These are phyloP conservation scores for Spodoptera picta DNA, from an alignment of 2,888 invertebrate species.

Conservation along the genomic window DNA sequence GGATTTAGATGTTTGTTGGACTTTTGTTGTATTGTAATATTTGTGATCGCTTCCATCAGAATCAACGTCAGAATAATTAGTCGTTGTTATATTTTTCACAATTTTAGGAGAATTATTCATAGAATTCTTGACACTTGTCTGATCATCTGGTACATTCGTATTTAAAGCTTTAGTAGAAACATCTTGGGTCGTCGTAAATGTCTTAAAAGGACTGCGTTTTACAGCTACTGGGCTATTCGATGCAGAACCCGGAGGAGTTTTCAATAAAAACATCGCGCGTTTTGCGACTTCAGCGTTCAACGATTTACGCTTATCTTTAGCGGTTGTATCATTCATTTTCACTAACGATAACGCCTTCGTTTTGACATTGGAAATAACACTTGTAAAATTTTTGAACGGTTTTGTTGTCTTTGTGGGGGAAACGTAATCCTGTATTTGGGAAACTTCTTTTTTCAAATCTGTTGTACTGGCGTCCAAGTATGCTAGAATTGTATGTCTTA, in stretches of 20 bases:
- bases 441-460: slow-evolving; percentile 59
- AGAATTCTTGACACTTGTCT: slow-evolving; percentile 15
- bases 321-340: slow-evolving; percentile 73
- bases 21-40: slow-evolving; percentile 58
- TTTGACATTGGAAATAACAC: slow-evolving; percentile 86
- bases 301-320: slow-evolving; percentile 64
- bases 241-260: slow-evolving; percentile 75
- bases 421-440: slow-evolving; percentile 66
- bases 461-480: slow-evolving; percentile 78
- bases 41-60: slow-evolving; percentile 66
- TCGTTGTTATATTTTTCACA: slow-evolving; percentile 29
- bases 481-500: slow-evolving; percentile 80
- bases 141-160: slow-evolving; percentile 8
- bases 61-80: slow-evolving; percentile 58
- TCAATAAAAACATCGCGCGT: slow-evolving; percentile 71
- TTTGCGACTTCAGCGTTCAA: slow-evolving; percentile 69
- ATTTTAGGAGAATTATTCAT: slow-evolving; percentile 29
- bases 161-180: slow-evolving; percentile 14
- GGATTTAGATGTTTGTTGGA: slow-evolving; percentile 68
- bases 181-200: slow-evolving; percentile 28
- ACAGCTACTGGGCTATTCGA: slow-evolving; percentile 65
- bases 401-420: slow-evolving; percentile 72
- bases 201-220: slow-evolving; percentile 51
- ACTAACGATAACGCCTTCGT: slow-evolving; percentile 86
- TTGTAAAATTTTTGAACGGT: slow-evolving; percentile 75